Conservation (phyloP, 2,888 invertebrate species). For the Hyalella azteca region DNA sequence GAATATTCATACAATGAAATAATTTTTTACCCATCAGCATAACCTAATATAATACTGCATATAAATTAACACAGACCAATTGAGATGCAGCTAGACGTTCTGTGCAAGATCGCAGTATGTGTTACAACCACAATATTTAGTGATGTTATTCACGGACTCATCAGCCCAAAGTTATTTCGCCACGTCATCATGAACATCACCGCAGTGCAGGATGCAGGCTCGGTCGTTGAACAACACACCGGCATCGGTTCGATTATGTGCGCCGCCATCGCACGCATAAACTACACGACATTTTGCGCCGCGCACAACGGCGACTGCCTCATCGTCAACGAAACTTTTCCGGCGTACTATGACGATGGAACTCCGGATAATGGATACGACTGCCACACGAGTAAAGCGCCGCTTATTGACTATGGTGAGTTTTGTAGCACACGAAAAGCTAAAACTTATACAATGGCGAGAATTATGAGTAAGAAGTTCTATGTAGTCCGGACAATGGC, state of each 20-base stretch:
- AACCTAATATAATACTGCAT: too few relatives aligned
- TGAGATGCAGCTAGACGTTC: too few relatives aligned
- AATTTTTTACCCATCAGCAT: too few relatives aligned
- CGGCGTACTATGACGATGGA: neutral
- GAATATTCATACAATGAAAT: too few relatives aligned
- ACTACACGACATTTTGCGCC: neutral
- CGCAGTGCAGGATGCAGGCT: neutral
- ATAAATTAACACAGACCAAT: too few relatives aligned
- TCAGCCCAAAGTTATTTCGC: neutral
- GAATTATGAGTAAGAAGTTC: too few relatives aligned
- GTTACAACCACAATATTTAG: too few relatives aligned
- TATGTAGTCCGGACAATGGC: too few relatives aligned
- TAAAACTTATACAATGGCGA: too few relatives aligned
- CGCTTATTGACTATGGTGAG: neutral
- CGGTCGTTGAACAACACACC: neutral
- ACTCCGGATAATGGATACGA: neutral
- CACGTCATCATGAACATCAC: neutral
- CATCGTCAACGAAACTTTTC: neutral
- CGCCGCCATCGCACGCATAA: neutral
- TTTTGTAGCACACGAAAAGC: too few relatives aligned
- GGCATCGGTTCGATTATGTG: neutral
- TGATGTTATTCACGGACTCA: neutral
- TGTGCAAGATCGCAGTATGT: too few relatives aligned
- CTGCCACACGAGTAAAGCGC: neutral
- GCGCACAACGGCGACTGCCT: neutral